Evolutionary conservation across 2,888 invertebrate species (phyloP).

Genomic region (Cordilura impudica): DNA sequence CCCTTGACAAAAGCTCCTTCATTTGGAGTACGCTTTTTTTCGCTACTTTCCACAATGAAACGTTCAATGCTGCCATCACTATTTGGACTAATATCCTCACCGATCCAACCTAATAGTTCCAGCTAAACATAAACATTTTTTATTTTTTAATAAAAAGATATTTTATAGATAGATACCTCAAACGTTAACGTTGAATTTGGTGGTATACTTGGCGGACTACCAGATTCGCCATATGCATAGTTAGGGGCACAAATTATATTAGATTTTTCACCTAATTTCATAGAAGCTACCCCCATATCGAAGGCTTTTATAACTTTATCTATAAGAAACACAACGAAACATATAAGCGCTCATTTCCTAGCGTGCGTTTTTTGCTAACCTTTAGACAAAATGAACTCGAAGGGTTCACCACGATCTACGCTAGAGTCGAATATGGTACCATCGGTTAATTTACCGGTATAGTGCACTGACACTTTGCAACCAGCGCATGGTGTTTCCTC

Average conservation of each 20-base stretch:
- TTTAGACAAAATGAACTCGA: conserved; percentile 92
- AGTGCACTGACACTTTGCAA: conserved; percentile 88
- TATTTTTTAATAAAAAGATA: neutral
- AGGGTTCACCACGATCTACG: conserved; percentile 88
- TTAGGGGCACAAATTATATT: conserved; percentile 90
- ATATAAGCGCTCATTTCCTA: neutral
- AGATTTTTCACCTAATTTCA: conserved; percentile 94
- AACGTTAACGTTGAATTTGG: conserved; percentile 92
- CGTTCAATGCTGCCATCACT: conserved; percentile 91
- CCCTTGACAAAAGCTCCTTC: conserved; percentile 91
- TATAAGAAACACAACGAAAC: conserved; percentile 66
- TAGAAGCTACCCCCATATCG: conserved; percentile 95
- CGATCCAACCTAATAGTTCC: conserved; percentile 91
- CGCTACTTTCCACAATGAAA: conserved; percentile 84
- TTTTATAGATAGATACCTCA: conserved; percentile 81
- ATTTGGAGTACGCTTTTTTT: conserved; percentile 85
- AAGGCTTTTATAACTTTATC: conserved; percentile 95
- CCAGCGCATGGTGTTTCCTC: conserved; percentile 85
- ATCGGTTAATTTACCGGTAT: conserved; percentile 90
- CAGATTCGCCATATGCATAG: conserved; percentile 92
- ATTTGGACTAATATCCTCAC: conserved; percentile 91
- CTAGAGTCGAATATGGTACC: conserved; percentile 97
- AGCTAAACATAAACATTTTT: conserved; percentile 79
- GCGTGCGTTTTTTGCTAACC: conserved; percentile 79
- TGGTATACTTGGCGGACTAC: conserved; percentile 93